Evolutionary conservation across 2,888 invertebrate genomes (phyloP).

Genomic region (Polia nebulosa): DNA sequence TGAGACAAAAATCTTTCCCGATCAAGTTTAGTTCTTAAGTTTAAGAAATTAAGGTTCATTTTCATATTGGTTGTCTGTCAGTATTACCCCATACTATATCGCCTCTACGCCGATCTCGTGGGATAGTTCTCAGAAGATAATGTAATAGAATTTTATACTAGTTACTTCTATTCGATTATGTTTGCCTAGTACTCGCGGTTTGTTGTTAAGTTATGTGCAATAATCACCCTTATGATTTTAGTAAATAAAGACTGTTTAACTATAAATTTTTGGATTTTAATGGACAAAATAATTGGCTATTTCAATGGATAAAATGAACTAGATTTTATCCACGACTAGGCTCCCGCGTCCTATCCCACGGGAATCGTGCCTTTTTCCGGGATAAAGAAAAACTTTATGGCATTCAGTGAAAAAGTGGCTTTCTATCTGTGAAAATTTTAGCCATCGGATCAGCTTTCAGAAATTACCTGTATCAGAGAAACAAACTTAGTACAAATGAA

Average conservation of each 20-base stretch:
- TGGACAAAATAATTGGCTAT: background rate
- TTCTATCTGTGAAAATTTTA: no score
- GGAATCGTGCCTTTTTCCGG: no score
- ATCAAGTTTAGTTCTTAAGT: conserved; percentile 29
- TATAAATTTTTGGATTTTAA: no score
- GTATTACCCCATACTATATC: conserved; percentile 69
- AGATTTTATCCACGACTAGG: background rate
- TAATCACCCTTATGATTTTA: conserved; percentile 22
- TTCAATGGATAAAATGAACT: background rate
- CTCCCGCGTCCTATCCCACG: background rate
- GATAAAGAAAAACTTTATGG: no score
- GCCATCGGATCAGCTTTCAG: no score
- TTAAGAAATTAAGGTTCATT: conserved; percentile 37
- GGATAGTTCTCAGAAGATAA: conserved; percentile 83
- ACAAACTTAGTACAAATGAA: no score
- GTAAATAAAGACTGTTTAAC: conserved; percentile 8
- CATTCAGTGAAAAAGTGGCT: no score
- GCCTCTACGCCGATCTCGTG: conserved; percentile 81
- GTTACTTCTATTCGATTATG: conserved; percentile 75
- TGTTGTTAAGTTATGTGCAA: conserved; percentile 33
- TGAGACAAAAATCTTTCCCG: conserved; percentile 37
- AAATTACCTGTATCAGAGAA: no score
- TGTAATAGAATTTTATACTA: conserved; percentile 70
- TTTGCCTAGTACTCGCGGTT: conserved; percentile 72
- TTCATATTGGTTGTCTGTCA: conserved; percentile 24